These are phyloP conservation scores for Pristionchus exspectatus DNA, from an alignment of 2,888 invertebrate genomes.

Conservation along the genomic window DNA sequence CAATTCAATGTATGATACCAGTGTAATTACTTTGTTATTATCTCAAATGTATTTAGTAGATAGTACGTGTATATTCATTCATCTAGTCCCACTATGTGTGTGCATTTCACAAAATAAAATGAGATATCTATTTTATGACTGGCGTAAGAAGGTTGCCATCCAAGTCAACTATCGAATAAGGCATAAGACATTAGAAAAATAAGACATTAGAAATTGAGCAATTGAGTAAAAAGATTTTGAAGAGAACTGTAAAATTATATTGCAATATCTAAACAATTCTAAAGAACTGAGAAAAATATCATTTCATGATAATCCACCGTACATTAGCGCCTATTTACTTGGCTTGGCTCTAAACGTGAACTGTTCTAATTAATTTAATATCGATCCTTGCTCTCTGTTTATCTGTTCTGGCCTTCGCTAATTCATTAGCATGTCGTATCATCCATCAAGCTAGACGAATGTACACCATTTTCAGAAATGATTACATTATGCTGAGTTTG, in stretches of 20 bases:
- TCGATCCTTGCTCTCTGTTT: conserved; percentile 24
- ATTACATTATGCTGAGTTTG: conserved; percentile 21
- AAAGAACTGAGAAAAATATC: neutral
- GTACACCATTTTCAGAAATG: neutral
- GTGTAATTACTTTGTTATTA: neutral
- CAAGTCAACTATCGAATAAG: neutral
- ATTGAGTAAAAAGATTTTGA: too few relatives aligned
- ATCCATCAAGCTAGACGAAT: neutral
- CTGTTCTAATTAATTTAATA: neutral
- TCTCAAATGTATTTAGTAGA: conserved; percentile 24
- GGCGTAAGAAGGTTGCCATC: neutral
- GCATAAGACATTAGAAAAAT: neutral
- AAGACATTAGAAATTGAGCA: neutral
- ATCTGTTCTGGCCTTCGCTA: neutral
- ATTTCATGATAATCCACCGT: neutral
- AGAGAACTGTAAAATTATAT: too few relatives aligned
- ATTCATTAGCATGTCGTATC: neutral
- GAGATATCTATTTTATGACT: neutral
- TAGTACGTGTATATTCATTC: neutral
- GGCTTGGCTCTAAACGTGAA: neutral
- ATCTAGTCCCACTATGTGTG: conserved; percentile 24
- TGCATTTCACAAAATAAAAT: conserved; percentile 6
- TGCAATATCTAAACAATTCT: too few relatives aligned
- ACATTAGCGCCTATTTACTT: neutral
- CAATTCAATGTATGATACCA: conserved; percentile 33